Evolutionary conservation across 2,797 vertebrate genomes (phyloP).

Genomic region (Helarctos malayanus): DNA sequence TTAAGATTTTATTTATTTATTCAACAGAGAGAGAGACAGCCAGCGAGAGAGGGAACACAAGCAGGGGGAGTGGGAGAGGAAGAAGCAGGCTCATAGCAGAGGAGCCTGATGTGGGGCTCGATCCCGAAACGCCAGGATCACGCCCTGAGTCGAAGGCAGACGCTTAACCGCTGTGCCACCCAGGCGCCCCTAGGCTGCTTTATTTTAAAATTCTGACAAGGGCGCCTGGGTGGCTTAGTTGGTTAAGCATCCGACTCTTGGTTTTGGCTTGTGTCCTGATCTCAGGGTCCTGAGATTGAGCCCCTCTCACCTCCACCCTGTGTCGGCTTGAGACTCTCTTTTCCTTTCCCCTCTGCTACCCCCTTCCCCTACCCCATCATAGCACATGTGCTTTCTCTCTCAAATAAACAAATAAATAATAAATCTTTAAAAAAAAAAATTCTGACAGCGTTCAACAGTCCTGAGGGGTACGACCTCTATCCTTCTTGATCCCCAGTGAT

Average conservation of each 20-base stretch:
- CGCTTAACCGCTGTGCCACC: too few relatives aligned
- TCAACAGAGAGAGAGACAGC: too few relatives aligned
- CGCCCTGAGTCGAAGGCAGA: too few relatives aligned
- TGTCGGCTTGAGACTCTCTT: background rate
- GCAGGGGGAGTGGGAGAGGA: too few relatives aligned
- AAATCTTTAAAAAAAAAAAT: background rate
- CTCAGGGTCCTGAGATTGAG: background rate
- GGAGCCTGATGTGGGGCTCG: too few relatives aligned
- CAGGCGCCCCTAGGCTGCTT: background rate
- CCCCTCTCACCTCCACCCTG: background rate
- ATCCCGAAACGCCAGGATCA: too few relatives aligned
- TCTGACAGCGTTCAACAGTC: background rate
- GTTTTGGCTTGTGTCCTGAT: background rate
- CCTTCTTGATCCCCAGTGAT: background rate
- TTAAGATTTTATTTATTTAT: too few relatives aligned
- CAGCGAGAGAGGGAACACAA: too few relatives aligned
- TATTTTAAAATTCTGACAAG: slow-evolving; percentile 1
- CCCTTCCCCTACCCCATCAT: background rate
- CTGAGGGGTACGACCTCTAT: background rate
- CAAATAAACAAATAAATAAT: background rate
- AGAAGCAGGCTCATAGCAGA: too few relatives aligned
- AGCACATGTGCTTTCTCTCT: background rate
- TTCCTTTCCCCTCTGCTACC: background rate
- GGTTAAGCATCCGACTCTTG: background rate
- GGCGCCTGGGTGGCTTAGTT: background rate